phyloP scores from a whole-genome alignment of 2,113 vertebrate genomes.

The Abramis brama region DNA sequence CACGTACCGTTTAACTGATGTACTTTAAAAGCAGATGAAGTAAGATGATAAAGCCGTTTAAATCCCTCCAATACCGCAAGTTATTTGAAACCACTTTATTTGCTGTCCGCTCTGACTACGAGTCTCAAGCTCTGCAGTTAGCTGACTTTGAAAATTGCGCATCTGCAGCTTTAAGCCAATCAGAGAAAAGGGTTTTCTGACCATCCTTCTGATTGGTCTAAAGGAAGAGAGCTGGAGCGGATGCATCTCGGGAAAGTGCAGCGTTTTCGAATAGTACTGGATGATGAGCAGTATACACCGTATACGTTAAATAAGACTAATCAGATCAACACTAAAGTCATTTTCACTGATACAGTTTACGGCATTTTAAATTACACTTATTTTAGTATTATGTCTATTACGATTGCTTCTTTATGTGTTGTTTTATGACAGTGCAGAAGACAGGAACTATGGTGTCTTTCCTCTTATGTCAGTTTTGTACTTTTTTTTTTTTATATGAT shows the following conservation, averaged over 20 bases:
- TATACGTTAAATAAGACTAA: not conserved
- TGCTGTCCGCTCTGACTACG: not conserved
- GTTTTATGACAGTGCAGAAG: not conserved
- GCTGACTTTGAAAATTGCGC: constrained; percentile 53
- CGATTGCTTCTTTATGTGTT: not conserved
- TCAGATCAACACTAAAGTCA: not conserved
- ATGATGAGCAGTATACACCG: not conserved
- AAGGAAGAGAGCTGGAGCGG: not conserved
- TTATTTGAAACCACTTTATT: not conserved
- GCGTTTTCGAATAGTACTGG: not conserved
- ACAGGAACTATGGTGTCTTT: not conserved
- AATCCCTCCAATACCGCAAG: not conserved
- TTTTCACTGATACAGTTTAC: not conserved
- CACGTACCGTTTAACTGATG: not conserved
- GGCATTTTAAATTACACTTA: not conserved
- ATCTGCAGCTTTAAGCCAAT: constrained; percentile 40
- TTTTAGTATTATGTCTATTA: not conserved
- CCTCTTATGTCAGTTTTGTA: too few species aligned
- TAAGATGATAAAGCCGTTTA: not conserved
- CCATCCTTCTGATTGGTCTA: constrained; percentile 27
- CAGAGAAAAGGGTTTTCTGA: not conserved
- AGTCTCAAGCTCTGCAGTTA: constrained; percentile 11
- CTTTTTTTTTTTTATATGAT: not conserved
- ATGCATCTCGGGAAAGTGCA: constrained; percentile 31
- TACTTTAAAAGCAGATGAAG: not conserved